These are phyloP conservation scores for Meteorus colon DNA, from an alignment of 2,888 invertebrate genomes.

Conservation along the genomic window DNA sequence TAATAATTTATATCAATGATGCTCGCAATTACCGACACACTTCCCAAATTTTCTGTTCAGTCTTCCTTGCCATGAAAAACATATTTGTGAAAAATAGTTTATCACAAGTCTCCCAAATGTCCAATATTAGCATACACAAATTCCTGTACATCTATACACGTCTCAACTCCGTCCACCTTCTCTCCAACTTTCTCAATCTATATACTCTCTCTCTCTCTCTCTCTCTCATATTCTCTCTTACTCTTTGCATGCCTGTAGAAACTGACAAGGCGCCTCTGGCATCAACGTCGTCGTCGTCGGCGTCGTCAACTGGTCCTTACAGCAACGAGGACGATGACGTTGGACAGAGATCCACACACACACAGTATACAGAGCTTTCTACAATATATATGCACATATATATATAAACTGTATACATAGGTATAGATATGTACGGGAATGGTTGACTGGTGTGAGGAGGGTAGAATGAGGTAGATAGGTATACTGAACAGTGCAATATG, in stretches of 20 bases:
- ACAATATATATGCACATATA: background rate
- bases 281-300: slow-evolving; percentile 29
- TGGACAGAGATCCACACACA: slow-evolving; percentile 21
- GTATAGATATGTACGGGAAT: background rate
- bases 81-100: no score
- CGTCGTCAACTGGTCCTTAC: slow-evolving; percentile 21
- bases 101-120: no score
- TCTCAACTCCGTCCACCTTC: no score
- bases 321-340: slow-evolving; percentile 38
- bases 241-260: slow-evolving; percentile 49
- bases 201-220: slow-evolving; percentile 31
- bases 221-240: background rate
- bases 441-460: slow-evolving; percentile 28
- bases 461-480: slow-evolving; percentile 2
- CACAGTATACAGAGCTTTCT: background rate
- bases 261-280: slow-evolving; percentile 49
- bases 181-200: no score
- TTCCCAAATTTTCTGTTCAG: no score
- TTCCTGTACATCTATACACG: slow-evolving; percentile 54
- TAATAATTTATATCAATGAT: no score
- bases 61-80: no score
- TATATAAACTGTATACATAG: background rate
- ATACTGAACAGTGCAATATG: slow-evolving; percentile 41
- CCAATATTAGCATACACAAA: no score
- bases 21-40: no score